Evolutionary conservation across 2,888 invertebrate species (phyloP).

Genomic region (Acrobeloides nanus): DNA sequence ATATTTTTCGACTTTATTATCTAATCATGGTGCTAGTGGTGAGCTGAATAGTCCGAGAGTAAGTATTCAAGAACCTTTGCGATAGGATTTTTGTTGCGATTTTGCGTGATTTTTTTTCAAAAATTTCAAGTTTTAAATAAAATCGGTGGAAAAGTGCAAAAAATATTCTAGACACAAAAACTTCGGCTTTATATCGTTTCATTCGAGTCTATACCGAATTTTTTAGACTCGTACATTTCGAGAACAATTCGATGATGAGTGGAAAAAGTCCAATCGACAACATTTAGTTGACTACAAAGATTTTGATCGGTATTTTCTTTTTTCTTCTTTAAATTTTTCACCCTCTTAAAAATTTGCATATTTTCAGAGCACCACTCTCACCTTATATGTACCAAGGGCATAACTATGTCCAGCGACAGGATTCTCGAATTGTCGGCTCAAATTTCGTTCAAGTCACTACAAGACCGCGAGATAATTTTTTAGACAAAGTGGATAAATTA

Average conservation of each 20-base stretch:
- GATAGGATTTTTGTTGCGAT: too few species aligned
- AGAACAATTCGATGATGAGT: slow-evolving; percentile 31
- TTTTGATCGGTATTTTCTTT: slow-evolving; percentile 33
- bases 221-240: too few species aligned
- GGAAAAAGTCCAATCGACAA: slow-evolving; percentile 39
- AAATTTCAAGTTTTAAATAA: too few species aligned
- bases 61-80: background rate
- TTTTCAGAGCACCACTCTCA: slow-evolving; percentile 42
- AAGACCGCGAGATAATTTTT: slow-evolving; percentile 38
- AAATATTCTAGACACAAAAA: too few species aligned
- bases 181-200: too few species aligned
- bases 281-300: slow-evolving; percentile 50
- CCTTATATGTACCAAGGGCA: slow-evolving; percentile 48
- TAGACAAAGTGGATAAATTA: slow-evolving; percentile 50
- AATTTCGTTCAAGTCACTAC: slow-evolving; percentile 50
- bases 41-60: background rate
- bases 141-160: too few species aligned
- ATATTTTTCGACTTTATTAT: slow-evolving; percentile 30
- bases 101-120: too few species aligned
- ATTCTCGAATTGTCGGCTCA: slow-evolving; percentile 51
- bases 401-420: slow-evolving; percentile 41
- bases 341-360: slow-evolving; percentile 1
- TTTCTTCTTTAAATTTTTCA: slow-evolving; percentile 2
- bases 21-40: background rate
- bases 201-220: too few species aligned